phyloP scores from a whole-genome alignment of 92 coral and sea anemone species.

The Blastomussa wellsi region DNA sequence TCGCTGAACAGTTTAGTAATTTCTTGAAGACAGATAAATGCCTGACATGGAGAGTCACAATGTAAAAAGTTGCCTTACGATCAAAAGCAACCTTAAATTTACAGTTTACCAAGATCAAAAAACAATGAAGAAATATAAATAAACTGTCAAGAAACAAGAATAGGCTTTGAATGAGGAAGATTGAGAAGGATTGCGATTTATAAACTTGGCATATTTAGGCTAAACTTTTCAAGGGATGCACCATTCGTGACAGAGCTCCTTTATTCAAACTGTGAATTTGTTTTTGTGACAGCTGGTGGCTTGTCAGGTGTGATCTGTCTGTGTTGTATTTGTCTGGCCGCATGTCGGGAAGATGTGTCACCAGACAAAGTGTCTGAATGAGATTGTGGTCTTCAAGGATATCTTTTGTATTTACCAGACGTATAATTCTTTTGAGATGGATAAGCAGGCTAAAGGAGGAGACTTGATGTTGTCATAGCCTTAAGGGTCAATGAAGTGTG shows the following conservation, averaged over 20 bases:
- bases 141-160: too few species aligned
- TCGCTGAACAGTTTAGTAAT: not conserved
- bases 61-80: too few species aligned
- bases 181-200: too few species aligned
- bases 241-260: too few species aligned
- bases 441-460: not conserved
- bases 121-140: too few species aligned
- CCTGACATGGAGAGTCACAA: not conserved
- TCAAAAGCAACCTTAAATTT: too few species aligned
- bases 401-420: not conserved
- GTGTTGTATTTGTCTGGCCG: not conserved
- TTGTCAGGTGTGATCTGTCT: not conserved
- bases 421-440: not conserved
- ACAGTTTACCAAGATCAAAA: too few species aligned
- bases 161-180: too few species aligned
- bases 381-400: not conserved
- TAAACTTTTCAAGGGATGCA: too few species aligned
- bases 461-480: not conserved
- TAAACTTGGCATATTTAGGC: too few species aligned
- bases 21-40: not conserved
- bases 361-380: not conserved
- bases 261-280: not conserved
- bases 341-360: not conserved
- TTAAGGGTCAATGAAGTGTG: not conserved
- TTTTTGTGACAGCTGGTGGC: not conserved